Base-by-base conservation (phyloP, 2,113 vertebrate genomes). In the Ceratotherium simum region DNA sequence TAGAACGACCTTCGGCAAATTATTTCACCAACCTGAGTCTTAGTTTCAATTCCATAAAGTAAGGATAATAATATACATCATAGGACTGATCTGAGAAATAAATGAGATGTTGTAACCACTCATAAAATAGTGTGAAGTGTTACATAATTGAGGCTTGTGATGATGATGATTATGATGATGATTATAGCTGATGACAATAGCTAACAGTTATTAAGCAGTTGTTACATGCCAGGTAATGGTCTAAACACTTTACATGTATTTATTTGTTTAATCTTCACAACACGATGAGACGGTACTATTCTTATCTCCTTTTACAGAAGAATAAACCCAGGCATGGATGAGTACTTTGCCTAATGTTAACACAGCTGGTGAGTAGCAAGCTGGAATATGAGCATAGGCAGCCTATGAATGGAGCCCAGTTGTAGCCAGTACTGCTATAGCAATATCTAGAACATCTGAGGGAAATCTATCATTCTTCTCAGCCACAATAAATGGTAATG, bases 81-180 rank as follows among this genome's bases (percentile, higher is more conserved):
- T 6, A 62, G 31, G 6, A 67, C 18, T 93, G 18, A 91, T 46
- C 10, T 67, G 54, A 98, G 78, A 79, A 90, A 51, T 33, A 79
- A 91, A 51, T 20, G 54, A 54, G 29, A 14, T 89, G 23, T 12
- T 64, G 6, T 31, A 51, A 73, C 29, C 64, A 54, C 39, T 78
- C 39, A 87, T 27, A 67, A 92, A 79, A 80, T 12, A 33, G 23
- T 93, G 10, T 60, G n/a, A 91, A 83, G 25, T 42, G 23, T n/a
- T 76, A 89, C 10, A n/a, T 54, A 48, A 46, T 48, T n/a, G 4
- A 36, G 29, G 11, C 21, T 17, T 39, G 14, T 82, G 56, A 64
- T 25, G 51, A 36, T 60, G 21, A 29, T 21, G 23, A 78, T 23
- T 8, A 70, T 33, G 29, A 39, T 17, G 46, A 33, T 62, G 23